phyloP scores from a whole-genome alignment of 2,113 vertebrate species.

The Scatophagus argus region DNA sequence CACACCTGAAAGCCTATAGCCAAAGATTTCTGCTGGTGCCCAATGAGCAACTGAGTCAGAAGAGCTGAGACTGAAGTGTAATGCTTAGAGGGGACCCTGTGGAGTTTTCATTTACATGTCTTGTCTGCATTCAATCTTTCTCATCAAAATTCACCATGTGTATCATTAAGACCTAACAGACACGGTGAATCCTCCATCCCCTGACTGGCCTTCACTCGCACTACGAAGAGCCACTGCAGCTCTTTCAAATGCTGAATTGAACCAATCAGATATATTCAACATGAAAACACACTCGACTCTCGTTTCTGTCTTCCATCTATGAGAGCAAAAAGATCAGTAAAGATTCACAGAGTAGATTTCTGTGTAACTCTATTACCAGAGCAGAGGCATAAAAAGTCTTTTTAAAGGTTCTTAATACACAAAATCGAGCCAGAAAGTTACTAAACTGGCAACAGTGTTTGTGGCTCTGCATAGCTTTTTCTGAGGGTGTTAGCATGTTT shows the following conservation, averaged over 20 bases:
- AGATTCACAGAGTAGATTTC: background rate
- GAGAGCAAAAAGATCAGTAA: background rate
- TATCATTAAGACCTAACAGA: background rate
- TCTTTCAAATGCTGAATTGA: background rate
- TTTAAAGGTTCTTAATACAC: too few relatives aligned
- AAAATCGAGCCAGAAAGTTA: too few relatives aligned
- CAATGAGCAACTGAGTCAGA: background rate
- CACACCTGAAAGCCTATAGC: background rate
- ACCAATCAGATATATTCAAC: constrained; percentile 12
- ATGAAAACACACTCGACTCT: background rate
- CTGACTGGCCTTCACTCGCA: background rate
- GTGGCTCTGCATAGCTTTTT: too few relatives aligned
- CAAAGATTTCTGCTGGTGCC: background rate
- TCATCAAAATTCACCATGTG: constrained; percentile 12
- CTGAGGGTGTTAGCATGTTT: too few relatives aligned
- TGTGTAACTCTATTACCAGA: too few relatives aligned
- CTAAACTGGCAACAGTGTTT: too few relatives aligned
- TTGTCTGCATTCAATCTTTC: constrained; percentile 7
- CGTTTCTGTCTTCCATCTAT: background rate
- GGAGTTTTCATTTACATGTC: constrained; percentile 16
- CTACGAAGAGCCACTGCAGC: background rate
- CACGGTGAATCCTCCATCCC: background rate
- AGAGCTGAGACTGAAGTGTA: background rate
- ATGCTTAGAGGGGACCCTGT: background rate
- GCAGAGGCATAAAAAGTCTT: too few relatives aligned